These are phyloP conservation scores for Leucophenga maculata DNA, from an alignment of 2,888 invertebrate species.

Conservation along the genomic window DNA sequence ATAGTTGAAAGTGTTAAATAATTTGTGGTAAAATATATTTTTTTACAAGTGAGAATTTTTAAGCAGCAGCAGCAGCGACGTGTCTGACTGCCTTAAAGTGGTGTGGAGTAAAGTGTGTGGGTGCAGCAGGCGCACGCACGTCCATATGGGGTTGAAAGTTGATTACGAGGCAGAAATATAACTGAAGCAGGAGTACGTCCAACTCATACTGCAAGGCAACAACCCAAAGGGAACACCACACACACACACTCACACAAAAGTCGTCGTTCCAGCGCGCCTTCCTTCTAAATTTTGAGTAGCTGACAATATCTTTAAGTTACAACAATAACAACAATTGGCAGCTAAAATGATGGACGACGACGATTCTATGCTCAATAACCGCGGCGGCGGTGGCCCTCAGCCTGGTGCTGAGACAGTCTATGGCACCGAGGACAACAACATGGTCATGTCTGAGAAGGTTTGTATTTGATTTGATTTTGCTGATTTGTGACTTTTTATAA, in stretches of 20 bases:
- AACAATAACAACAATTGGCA: slow-evolving; percentile 17
- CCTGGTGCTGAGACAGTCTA: slow-evolving; percentile 88
- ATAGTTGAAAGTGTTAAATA: no score
- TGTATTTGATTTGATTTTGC: slow-evolving; percentile 31
- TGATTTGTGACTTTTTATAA: no score
- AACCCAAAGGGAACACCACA: background rate
- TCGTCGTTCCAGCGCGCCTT: slow-evolving; percentile 24
- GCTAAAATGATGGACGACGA: slow-evolving; percentile 68
- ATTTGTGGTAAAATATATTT: slow-evolving; percentile 13
- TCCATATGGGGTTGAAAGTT: slow-evolving; percentile 6
- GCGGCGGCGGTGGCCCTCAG: slow-evolving; percentile 71
- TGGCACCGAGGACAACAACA: slow-evolving; percentile 94
- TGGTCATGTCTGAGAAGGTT: slow-evolving; percentile 97
- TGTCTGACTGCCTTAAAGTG: no score
- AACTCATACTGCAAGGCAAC: background rate
- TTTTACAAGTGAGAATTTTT: slow-evolving; percentile 27
- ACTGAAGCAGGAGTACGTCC: background rate
- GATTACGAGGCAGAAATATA: background rate
- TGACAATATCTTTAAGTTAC: background rate
- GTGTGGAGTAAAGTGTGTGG: background rate
- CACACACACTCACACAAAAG: background rate
- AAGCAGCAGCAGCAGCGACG: slow-evolving; percentile 1
- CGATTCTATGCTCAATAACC: slow-evolving; percentile 68
- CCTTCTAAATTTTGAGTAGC: slow-evolving; percentile 1
- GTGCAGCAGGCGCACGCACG: background rate